Evolutionary conservation across 1,140 invertebrate genomes (phyloP).

Genomic region (Gonioctena quinquepunctata): DNA sequence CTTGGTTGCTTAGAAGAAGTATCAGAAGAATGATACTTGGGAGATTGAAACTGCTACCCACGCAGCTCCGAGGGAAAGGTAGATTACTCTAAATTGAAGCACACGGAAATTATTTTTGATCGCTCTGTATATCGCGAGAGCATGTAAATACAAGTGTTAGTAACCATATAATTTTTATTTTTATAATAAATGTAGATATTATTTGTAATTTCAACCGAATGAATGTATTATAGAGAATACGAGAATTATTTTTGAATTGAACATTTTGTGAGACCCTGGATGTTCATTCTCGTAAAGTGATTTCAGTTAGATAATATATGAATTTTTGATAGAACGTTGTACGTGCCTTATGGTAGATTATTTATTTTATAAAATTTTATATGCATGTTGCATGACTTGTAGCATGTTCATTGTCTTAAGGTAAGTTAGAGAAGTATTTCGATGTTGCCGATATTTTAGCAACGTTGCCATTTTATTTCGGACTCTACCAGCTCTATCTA

Average conservation of each 20-base stretch:
- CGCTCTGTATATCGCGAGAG: background rate
- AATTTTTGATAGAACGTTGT: background rate
- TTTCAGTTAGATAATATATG: background rate
- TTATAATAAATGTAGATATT: background rate
- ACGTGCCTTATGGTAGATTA: background rate
- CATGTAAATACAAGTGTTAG: background rate
- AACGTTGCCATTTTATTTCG: conserved; percentile 27
- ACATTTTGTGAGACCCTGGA: too few species aligned
- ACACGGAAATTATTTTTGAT: background rate
- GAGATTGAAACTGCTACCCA: background rate
- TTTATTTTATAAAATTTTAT: conserved; percentile 14
- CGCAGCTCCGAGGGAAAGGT: background rate
- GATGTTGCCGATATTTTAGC: conserved; percentile 18
- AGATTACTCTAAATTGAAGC: background rate
- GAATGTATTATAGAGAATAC: too few species aligned
- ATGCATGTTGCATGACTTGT: conserved; percentile 14
- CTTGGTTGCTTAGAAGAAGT: background rate
- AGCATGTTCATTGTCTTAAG: conserved; percentile 32
- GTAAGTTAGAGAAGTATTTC: conserved; percentile 33
- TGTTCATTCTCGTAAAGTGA: background rate
- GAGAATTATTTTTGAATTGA: too few species aligned
- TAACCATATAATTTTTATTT: background rate
- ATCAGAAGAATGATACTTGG: background rate
- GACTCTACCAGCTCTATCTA: background rate
- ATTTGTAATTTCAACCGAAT: too few species aligned